Evolutionary conservation across 2,113 vertebrate genomes (phyloP), one percentile per base, ranked within the genome.

Genomic region (Nerophis lumbriciformis): DNA sequence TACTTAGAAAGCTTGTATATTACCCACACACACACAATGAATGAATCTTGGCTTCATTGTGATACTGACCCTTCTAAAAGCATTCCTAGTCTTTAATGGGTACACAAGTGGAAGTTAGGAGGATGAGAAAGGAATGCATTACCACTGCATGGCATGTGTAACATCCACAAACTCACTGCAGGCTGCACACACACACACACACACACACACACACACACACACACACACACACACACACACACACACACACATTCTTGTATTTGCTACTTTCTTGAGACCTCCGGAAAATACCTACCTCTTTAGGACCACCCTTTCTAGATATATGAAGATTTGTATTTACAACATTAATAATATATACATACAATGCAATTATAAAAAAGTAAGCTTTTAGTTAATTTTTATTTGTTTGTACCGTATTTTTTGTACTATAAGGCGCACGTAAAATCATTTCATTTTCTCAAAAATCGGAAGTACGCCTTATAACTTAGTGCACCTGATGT

Each of bases 71-170:
- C 56, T 9, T 35, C 44, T 71, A 62, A 75, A 76, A 73, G 61
- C 56, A 60, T 63, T 70, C 35, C 47, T 64, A 65, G 63, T 59
- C 74, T 65, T 66, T 70, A 75, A 83, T 71, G 73, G 69, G 61
- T 73, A 71, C 65, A 77, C 58, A 68, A 74, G 57, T 73, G 53
- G 71, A 79, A 54, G 72, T 36, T 19, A 6, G 73, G 67, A 75
- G 69, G 77, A 77, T 69, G 68, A 70, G 66, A 78, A 70, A 79
- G 72, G 80, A 83, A 77, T 81, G 79, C 75, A 78, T 81, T 82
- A 82, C 71, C 55, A 79, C 68, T 79, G 49, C 61, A 52, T 80
- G 79, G 72, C 68, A 75, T 86, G 81, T 73, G 69, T 79, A 86
- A 82, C 82, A 88, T 76, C 63, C 70, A 76, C 63, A 80, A 69